Evolutionary conservation across 2,888 invertebrate species (phyloP), one percentile per base, ranked within the genome.

Genomic region (Caenorhabditis doughertyi): DNA sequence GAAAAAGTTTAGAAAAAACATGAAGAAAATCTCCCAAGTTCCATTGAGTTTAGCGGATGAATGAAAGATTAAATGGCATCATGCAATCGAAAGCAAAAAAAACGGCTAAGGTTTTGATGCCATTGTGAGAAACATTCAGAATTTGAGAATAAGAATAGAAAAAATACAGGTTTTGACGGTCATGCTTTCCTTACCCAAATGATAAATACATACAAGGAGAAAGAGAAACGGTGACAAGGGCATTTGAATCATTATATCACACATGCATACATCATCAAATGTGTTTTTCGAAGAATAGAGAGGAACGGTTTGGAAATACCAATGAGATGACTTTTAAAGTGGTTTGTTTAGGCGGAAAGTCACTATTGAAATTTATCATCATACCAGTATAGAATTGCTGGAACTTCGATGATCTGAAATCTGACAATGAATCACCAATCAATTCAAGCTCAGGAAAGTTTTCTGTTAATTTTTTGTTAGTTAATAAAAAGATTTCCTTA

Each of bases 151-250:
- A 29, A 21, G 67, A 70, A 55, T 42, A 55, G 39, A 67, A 47
- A 47, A 68, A 62, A 77, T 77, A 77, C 77, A 77, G 77, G 77
- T 77, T 76, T 70, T 77, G 77, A 68, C 68, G 62, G 77, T 77
- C 77, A 77, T 68, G 77, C 77, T 77, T 77, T 62, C 18, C 51
- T 68, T 68, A 68, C 56, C 60, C 77, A 60, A 62, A 4, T 68
- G 68, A 77, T 77, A 68, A 77, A 68, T 62, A 68, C 68, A 67
- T 13, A 60, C 18, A 55, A 60, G 71, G 32, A 42, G 42, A 42
- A 18, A 18, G 44, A 53, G 56, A 70, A 70, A 44, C 47, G 47
- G 70, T 70, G 64, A 56, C 76, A 76, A 76, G 68, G 76, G 56
- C 76, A 76, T 70, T 58, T 44, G 55, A 47, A 27, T 49, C 72